Conservation (phyloP, 2,797 vertebrate genomes). For the Scolopax bukidnonensis region DNA sequence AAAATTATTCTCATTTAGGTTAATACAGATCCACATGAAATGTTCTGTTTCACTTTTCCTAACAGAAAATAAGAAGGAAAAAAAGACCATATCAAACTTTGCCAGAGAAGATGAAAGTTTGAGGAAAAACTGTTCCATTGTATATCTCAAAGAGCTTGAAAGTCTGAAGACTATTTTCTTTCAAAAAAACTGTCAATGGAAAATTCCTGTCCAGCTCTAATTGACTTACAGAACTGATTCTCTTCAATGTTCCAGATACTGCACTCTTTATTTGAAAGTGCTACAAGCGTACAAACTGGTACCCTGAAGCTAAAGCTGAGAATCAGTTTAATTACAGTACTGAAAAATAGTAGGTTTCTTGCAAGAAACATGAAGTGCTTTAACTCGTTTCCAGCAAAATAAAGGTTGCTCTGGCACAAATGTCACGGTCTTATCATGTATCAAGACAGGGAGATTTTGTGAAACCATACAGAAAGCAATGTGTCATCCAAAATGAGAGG, state of each 20-base stretch:
- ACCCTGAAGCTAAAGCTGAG: neutral
- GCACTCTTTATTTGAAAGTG: neutral
- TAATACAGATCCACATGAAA: neutral
- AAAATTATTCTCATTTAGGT: neutral
- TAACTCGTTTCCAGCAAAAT: neutral
- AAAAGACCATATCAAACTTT: neutral
- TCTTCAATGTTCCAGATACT: neutral
- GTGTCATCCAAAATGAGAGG: neutral
- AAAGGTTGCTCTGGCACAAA: neutral
- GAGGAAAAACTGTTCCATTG: neutral
- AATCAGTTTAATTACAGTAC: neutral
- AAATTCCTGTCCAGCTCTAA: neutral
- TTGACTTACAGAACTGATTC: neutral
- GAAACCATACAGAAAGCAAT: neutral
- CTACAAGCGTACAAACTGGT: neutral
- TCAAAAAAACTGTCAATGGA: neutral
- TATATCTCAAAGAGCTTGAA: neutral
- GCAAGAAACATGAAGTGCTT: neutral
- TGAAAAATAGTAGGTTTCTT: neutral
- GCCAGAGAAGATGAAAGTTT: neutral
- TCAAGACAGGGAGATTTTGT: neutral
- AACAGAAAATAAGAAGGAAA: neutral
- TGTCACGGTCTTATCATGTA: neutral
- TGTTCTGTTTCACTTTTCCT: neutral
- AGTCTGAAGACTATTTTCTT: neutral